A percentile compares a stretch with the other conserved stretches of the same genome.
phyloP scores from a whole-genome alignment of 2,888 invertebrate species.

The Apodemia hepburni region DNA sequence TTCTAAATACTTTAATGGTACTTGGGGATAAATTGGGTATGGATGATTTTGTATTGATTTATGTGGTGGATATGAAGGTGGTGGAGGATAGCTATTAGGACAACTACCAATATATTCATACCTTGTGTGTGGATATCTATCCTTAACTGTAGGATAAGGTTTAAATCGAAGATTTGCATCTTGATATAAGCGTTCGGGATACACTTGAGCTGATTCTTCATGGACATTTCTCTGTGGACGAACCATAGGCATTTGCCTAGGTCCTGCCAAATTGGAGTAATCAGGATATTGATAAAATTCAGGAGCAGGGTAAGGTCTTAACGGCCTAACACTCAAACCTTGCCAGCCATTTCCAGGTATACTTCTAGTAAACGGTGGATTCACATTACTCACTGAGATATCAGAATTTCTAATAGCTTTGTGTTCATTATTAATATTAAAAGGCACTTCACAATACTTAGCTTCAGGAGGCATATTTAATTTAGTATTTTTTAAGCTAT shows the following conservation, averaged over 20 bases:
- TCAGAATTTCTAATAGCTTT: constrained; percentile 59
- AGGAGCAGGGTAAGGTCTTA: constrained; percentile 54
- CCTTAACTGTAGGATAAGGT: constrained; percentile 65
- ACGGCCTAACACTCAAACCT: constrained; percentile 49
- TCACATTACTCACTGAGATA: constrained; percentile 54
- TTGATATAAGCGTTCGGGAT: constrained; percentile 57
- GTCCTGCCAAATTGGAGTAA: constrained; percentile 54
- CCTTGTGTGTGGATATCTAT: constrained; percentile 62
- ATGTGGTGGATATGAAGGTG: constrained; percentile 49
- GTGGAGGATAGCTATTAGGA: constrained; percentile 58
- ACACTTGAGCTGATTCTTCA: constrained; percentile 56
- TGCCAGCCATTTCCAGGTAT: constrained; percentile 53
- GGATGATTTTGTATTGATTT: constrained; percentile 57
- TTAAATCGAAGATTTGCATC: constrained; percentile 62
- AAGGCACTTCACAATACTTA: constrained; percentile 77
- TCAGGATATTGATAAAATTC: constrained; percentile 65
- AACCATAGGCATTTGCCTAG: constrained; percentile 49
- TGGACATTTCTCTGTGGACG: constrained; percentile 51
- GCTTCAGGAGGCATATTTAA: constrained; percentile 50
- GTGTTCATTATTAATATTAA: constrained; percentile 63
- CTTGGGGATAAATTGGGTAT: constrained; percentile 56
- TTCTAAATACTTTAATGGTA: constrained; percentile 60
- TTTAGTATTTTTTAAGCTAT: constrained; percentile 54
- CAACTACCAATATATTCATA: constrained; percentile 71
- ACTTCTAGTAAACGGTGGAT: constrained; percentile 44